phyloP scores from a whole-genome alignment of 2,888 invertebrate genomes.

The Eupsilia transversa region DNA sequence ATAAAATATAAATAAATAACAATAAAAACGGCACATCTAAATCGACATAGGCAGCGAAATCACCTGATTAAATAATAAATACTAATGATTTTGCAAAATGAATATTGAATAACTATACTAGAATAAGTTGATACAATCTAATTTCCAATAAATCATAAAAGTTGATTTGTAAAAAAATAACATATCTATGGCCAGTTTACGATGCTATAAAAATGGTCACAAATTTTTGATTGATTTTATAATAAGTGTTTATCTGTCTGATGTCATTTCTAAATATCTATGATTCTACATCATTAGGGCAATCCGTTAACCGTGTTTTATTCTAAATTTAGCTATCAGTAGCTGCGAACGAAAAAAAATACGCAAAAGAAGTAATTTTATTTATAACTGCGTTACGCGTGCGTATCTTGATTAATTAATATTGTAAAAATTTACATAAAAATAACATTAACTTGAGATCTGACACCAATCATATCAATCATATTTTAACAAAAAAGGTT shows the following conservation, averaged over 20 bases:
- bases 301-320: constrained; percentile 26
- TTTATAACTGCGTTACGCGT: constrained; percentile 46
- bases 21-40: constrained; percentile 53
- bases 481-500: constrained; percentile 12
- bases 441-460: constrained; percentile 32
- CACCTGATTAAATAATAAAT: constrained; percentile 54
- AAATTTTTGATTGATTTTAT: constrained; percentile 49
- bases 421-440: constrained; percentile 48
- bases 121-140: constrained; percentile 22
- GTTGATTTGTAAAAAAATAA: constrained; percentile 51
- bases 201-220: constrained; percentile 52
- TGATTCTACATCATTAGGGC: constrained; percentile 27
- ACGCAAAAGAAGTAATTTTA: constrained; percentile 32
- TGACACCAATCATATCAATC: constrained; percentile 42
- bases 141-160: constrained; percentile 60
- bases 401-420: constrained; percentile 42
- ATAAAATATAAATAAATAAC: constrained; percentile 48
- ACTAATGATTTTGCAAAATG: constrained; percentile 30
- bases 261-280: constrained; percentile 62
- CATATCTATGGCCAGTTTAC: constrained; percentile 28
- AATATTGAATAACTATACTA: constrained; percentile 42
- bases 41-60: constrained; percentile 42
- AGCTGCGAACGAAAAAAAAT: constrained; percentile 33
- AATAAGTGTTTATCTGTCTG: constrained; percentile 45
- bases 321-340: constrained; percentile 42